Conservation (phyloP, 2,888 invertebrate species). For the Pterostichus niger region DNA sequence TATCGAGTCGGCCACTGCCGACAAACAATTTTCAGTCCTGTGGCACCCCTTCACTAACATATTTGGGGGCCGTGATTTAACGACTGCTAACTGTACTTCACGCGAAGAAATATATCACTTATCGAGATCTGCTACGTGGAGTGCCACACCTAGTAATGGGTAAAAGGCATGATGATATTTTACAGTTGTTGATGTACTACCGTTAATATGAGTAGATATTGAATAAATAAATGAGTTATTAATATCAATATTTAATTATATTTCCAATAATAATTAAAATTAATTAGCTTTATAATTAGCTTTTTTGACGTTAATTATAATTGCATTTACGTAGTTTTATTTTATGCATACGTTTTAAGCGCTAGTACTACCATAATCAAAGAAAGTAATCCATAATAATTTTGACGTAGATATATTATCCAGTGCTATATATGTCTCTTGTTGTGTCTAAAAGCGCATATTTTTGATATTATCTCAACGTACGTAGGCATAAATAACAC, state of each 20-base stretch:
- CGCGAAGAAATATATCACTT: too few species aligned
- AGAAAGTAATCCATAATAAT: conserved; percentile 37
- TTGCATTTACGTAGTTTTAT: conserved; percentile 18
- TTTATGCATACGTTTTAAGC: conserved; percentile 10
- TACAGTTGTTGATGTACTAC: too few species aligned
- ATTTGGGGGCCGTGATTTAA: too few species aligned
- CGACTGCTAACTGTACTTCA: too few species aligned
- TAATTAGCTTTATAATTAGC: conserved; percentile 26
- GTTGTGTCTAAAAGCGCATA: conserved; percentile 33
- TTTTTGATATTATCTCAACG: conserved; percentile 42
- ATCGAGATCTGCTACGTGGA: too few species aligned
- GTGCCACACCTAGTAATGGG: too few species aligned
- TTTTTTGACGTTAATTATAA: conserved; percentile 5
- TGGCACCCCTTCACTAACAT: too few species aligned
- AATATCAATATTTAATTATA: not conserved
- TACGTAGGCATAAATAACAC: conserved; percentile 19
- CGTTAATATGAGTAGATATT: not conserved
- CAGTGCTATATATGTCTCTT: conserved; percentile 13
- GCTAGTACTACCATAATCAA: not conserved
- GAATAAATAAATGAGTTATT: not conserved
- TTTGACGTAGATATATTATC: conserved; percentile 46
- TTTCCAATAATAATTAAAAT: conserved; percentile 5
- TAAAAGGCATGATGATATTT: too few species aligned
- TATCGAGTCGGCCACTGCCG: too few species aligned
- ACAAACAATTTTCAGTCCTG: too few species aligned